Evolutionary conservation across 2,113 vertebrate genomes (phyloP), one percentile per base, ranked within the genome.

Genomic region (Phoxinus phoxinus): DNA sequence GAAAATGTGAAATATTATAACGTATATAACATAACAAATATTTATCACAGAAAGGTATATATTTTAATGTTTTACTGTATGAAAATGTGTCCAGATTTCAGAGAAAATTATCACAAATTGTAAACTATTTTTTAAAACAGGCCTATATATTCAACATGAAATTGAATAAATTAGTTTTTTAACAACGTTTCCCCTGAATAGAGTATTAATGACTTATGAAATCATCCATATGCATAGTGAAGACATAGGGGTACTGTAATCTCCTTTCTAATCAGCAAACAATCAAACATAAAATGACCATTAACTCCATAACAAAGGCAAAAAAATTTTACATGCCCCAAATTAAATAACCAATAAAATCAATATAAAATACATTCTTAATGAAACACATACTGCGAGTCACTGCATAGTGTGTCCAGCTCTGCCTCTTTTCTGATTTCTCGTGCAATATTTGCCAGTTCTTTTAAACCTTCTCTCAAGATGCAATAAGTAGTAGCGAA

Each of bases 391-490:
- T 5, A 8, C 32, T 78, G 48, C 1, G 23, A 59, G 56, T 41
- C 41, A 61, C 0, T 9, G 25, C n/a, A 81, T 19, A 81, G 15
- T 81, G 12, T 65, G 8, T 81, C 79, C 61, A 88, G 30, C 13
- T 56, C 86, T 21, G 88, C 86, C 15, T 67, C 77, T 53, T n/a
- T 53, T 11, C 87, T 37, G 75, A 90, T 80, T 37, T 32, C 76
- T 79, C 80, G 46, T 25, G 88, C 78, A 13, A 37, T 44, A 23
- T 87, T 27, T 51, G 63, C 84, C 51, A 90, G 25, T 30, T 89
- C 84, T 25, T 87, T 83, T 44, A 90, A 12, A 21, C 85, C 87
- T 2, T 83, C 32, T 21, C 30, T 75, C 9, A 90, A 77, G 32
- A 89, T 72, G 1, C 21, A 44, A 8, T 65, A 27, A 27, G 87